Evolutionary conservation across 2,797 vertebrate genomes (phyloP), one percentile per base, ranked within the genome.

Genomic region (Cossypha dichroa): DNA sequence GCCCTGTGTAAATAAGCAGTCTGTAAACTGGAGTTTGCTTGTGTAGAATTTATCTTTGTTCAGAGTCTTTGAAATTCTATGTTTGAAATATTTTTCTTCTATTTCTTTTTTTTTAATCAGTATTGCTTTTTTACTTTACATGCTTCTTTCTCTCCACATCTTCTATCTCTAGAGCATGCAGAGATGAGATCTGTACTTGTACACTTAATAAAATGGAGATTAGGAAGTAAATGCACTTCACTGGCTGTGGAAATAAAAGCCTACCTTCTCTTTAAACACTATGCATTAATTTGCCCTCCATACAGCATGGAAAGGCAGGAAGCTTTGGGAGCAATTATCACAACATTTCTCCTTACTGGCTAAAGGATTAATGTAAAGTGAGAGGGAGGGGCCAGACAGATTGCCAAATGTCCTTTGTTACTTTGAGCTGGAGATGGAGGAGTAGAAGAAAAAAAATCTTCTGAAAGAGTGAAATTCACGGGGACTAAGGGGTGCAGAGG

Each of bases 1-100:
- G 51, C 77, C 12, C 25, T 84, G 49, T 62, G 62, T 93, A 94
- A 87, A 90, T 77, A 90, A 58, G 63, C 41, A 51, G 73, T 48
- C 85, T 93, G 73, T 89, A 94, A 92, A 82, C 11, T 86, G 68
- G 77, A 82, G 66, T 62, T 72, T 87, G 34, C 72, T 87, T 88
- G 60, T 58, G 60, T 68, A 75, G 81, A 78, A 91, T 85, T 92
- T 89, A 40, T 92, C 63, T 88, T 81, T 70, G 11, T 82, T 94
- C 60, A 45, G 36, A 31, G 13, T 31, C 88, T 93, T 51, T 89
- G 75, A 72, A 91, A 91, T 38, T 38, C 12, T 38, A 38, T 38
- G 12, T 38, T 38, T 38, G 12, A 38, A 38, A 38, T 38, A 38
- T 38, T 38, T 38, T 38, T 38, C 36, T 38, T 13, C 5, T 38